These are phyloP conservation scores for Notarius quadriscutis DNA, from an alignment of 2,113 vertebrate genomes.

Conservation along the genomic window DNA sequence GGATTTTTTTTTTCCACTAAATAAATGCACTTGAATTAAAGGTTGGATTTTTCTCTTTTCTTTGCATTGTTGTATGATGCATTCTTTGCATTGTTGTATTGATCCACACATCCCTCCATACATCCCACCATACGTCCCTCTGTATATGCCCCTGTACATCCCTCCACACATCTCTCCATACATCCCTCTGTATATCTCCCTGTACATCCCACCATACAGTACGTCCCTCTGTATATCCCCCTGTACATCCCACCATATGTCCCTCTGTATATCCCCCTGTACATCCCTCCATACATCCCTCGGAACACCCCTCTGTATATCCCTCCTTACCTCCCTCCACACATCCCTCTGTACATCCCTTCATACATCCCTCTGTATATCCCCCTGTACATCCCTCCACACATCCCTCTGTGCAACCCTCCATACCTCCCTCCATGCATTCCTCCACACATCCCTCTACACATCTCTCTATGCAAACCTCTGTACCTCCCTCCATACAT, in stretches of 20 bases:
- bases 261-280: no score
- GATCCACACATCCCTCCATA: no score
- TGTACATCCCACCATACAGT: not conserved
- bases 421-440: not conserved
- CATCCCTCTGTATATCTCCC: not conserved
- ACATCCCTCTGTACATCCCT: not conserved
- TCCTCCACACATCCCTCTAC: not conserved
- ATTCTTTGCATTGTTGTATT: no score
- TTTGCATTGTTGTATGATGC: no score
- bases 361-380: not conserved
- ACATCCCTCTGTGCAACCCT: not conserved
- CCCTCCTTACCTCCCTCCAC: rapidly evolving
- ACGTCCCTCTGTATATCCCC: no score
- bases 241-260: no score
- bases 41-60: no score
- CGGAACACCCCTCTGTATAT: not conserved
- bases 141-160: not conserved
- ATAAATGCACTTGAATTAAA: no score
- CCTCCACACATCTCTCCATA: not conserved
- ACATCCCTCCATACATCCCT: no score
- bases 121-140: not conserved
- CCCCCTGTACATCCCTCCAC: not conserved
- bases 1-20: no score
- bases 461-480: not conserved
- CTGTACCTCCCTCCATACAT: no score